These are phyloP conservation scores for Triplophysa bombifrons DNA, from an alignment of 2,797 vertebrate genomes.

Conservation along the genomic window DNA sequence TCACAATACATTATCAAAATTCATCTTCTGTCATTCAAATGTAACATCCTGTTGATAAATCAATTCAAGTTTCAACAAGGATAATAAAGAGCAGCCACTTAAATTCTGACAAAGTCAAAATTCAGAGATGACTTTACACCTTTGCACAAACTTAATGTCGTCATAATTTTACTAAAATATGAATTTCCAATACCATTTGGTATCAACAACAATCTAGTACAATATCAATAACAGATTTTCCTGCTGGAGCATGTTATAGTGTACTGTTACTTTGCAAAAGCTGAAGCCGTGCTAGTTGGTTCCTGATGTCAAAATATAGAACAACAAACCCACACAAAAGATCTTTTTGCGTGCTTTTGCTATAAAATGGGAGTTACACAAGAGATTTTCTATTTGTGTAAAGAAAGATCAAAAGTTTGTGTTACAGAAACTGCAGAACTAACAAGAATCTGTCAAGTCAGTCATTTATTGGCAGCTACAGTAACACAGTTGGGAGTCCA, in stretches of 20 bases:
- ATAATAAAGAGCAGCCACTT: background rate
- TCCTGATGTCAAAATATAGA: conserved; percentile 58
- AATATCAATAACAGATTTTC: too few species aligned
- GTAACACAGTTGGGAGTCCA: conserved; percentile 79
- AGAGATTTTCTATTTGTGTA: conserved; percentile 48
- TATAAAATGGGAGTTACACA: conserved; percentile 59
- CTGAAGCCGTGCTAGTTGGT: conserved; percentile 67
- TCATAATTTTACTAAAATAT: conserved; percentile 21
- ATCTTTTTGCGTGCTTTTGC: conserved; percentile 59
- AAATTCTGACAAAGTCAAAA: conserved; percentile 14
- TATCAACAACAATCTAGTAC: too few species aligned
- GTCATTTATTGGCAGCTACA: conserved; percentile 85
- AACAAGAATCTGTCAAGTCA: conserved; percentile 67
- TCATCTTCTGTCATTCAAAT: background rate
- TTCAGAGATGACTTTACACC: conserved; percentile 8
- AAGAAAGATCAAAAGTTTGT: conserved; percentile 55
- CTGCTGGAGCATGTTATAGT: background rate
- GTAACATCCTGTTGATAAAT: background rate
- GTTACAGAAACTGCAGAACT: conserved; percentile 57
- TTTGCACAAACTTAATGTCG: conserved; percentile 21
- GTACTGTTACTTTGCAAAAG: conserved; percentile 53
- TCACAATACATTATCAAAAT: background rate
- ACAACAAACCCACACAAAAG: conserved; percentile 69
- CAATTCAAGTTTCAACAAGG: conserved; percentile 25
- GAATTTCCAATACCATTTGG: background rate